Conservation (phyloP, 2,113 vertebrate species). For the Corvus cornix region DNA sequence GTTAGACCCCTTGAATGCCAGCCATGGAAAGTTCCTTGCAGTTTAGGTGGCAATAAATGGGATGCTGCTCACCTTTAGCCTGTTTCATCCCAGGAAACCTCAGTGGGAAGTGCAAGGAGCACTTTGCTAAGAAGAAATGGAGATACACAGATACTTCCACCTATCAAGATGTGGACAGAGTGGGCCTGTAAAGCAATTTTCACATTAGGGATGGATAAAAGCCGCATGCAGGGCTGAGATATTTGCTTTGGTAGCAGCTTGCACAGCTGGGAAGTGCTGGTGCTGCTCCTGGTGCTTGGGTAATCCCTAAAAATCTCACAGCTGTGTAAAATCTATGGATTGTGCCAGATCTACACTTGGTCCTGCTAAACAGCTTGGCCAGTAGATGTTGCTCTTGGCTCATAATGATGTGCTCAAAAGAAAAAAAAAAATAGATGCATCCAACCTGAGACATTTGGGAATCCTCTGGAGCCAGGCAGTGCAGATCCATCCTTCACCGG, state of each 20-base stretch:
- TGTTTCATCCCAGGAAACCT: neutral
- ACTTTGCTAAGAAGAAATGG: neutral
- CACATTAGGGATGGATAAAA: neutral
- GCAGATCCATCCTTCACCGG: neutral
- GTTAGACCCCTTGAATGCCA: neutral
- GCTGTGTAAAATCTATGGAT: neutral
- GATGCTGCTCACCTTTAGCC: neutral
- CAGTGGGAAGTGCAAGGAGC: neutral
- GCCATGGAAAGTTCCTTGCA: neutral
- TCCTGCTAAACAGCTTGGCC: constrained; percentile 1
- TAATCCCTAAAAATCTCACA: neutral
- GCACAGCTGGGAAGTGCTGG: neutral
- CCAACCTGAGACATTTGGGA: neutral
- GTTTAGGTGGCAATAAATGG: neutral
- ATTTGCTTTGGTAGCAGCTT: neutral
- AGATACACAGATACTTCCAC: neutral
- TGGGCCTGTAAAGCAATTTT: neutral
- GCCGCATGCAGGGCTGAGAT: neutral
- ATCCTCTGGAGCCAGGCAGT: neutral
- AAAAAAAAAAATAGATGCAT: neutral
- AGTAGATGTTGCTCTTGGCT: constrained; percentile 63
- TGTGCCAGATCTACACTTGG: neutral
- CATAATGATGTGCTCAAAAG: neutral
- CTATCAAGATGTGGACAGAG: neutral
- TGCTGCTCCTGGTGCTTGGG: neutral